These are phyloP conservation scores for Zygogramma bicolorata DNA, from an alignment of 2,888 invertebrate genomes.

Conservation along the genomic window DNA sequence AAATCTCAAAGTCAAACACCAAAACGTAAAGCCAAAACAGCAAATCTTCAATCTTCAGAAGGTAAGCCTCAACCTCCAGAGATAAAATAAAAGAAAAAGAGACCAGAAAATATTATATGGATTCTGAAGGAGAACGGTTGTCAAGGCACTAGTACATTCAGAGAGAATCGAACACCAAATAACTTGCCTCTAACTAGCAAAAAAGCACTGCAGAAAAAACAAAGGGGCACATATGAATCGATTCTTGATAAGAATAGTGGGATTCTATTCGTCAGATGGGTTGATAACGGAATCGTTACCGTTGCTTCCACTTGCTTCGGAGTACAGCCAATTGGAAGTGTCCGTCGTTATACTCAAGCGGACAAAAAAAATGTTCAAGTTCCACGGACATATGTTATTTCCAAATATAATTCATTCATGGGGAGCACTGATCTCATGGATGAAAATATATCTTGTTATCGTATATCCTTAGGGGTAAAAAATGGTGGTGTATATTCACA, in stretches of 20 bases:
- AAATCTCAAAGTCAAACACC: no score
- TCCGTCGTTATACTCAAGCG: not conserved
- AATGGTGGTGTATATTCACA: not conserved
- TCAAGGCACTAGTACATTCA: no score
- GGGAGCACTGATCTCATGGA: not conserved
- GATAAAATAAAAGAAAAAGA: no score
- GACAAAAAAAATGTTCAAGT: constrained; percentile 15
- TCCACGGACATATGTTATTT: not conserved
- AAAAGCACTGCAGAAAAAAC: not conserved
- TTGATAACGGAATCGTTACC: no score
- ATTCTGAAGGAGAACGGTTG: no score
- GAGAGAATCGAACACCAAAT: not conserved
- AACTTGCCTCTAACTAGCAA: not conserved
- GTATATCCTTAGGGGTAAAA: not conserved
- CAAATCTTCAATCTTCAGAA: no score
- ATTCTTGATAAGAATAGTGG: not conserved
- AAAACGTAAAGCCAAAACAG: no score
- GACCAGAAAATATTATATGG: no score
- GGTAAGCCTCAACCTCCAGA: no score
- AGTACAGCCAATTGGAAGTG: not conserved
- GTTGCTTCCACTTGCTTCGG: no score
- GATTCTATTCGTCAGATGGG: not conserved
- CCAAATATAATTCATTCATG: constrained; percentile 9
- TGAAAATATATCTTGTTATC: not conserved
- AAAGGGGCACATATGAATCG: not conserved